phyloP scores from a whole-genome alignment of 2,888 invertebrate genomes.

The Tholera decimalis region DNA sequence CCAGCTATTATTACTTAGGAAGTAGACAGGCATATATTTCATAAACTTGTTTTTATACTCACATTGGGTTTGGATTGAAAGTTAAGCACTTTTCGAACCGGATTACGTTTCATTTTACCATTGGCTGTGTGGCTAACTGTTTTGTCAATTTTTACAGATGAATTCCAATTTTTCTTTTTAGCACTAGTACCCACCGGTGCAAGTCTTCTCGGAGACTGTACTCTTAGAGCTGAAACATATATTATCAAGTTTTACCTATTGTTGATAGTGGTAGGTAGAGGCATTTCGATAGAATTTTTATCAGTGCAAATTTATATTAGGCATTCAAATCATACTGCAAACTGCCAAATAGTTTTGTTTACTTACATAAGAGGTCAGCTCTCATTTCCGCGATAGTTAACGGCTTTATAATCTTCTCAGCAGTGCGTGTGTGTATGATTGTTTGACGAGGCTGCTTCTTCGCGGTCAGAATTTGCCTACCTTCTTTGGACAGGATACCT shows the following conservation, averaged over 20 bases:
- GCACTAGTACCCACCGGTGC: conserved; percentile 66
- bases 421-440: conserved; percentile 70
- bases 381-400: conserved; percentile 83
- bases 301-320: not conserved
- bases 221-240: conserved; percentile 75
- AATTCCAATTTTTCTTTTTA: conserved; percentile 84
- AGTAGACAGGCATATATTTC: not conserved
- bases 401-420: conserved; percentile 77
- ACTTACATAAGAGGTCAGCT: conserved; percentile 75
- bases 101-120: conserved; percentile 75
- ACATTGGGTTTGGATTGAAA: conserved; percentile 79
- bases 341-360: not conserved
- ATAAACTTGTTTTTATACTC: conserved; percentile 27
- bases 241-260: not conserved
- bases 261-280: not conserved
- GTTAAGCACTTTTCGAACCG: conserved; percentile 84
- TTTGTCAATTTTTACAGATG: conserved; percentile 83
- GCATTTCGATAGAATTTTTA: not conserved
- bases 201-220: conserved; percentile 68
- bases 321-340: not conserved
- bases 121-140: conserved; percentile 77
- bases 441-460: conserved; percentile 76
- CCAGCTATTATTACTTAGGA: not conserved
- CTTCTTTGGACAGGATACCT: conserved; percentile 80
- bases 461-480: conserved; percentile 72